Conservation (phyloP, 1,140 invertebrate genomes). For the Centruroides sculpturatus region DNA sequence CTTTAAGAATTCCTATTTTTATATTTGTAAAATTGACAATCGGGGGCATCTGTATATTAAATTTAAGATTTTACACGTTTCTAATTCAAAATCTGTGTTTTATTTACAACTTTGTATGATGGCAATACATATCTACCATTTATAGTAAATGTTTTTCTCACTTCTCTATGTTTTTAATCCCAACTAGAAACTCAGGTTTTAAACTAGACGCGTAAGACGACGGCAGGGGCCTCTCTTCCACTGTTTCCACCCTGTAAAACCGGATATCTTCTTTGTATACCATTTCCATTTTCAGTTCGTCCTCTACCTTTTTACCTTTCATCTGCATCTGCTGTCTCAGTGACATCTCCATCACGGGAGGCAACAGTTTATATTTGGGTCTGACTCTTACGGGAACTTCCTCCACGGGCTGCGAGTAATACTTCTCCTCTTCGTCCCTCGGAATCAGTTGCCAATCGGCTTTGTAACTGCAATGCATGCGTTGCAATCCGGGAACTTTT, state of each 20-base stretch:
- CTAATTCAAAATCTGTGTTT: no score
- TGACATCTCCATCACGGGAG: constrained; percentile 1
- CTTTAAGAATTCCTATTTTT: no score
- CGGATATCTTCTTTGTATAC: background rate
- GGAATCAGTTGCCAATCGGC: constrained; percentile 5
- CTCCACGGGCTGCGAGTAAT: background rate
- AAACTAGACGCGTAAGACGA: background rate
- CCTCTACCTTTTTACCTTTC: no score
- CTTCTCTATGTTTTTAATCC: no score
- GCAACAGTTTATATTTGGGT: constrained; percentile 1
- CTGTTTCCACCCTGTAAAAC: constrained; percentile 1
- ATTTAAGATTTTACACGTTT: no score
- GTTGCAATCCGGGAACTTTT: background rate
- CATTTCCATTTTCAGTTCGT: constrained; percentile 2
- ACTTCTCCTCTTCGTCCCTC: constrained; percentile 6
- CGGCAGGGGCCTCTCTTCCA: background rate
- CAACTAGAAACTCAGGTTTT: background rate
- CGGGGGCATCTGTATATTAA: no score
- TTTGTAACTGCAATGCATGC: background rate
- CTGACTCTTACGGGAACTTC: background rate
- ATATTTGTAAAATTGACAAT: no score
- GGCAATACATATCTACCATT: no score
- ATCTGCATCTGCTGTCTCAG: background rate
- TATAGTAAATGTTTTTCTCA: no score
- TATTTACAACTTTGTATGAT: no score